These are phyloP conservation scores for Dinocampus coccinellae DNA, from an alignment of 2,888 invertebrate species.

Conservation along the genomic window DNA sequence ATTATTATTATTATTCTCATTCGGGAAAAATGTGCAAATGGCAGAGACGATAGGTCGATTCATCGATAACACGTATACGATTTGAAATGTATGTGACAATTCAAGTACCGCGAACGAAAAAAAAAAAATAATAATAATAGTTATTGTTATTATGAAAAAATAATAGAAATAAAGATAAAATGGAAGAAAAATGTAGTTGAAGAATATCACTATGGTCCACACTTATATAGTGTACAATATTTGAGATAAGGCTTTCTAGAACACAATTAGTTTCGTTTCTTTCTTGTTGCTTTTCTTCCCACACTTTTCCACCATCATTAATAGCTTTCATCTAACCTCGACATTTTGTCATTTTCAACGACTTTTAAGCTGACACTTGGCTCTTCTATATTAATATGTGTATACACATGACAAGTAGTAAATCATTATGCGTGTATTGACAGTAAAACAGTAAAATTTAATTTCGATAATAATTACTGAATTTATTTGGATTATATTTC, in stretches of 20 bases:
- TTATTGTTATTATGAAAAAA: slow-evolving; percentile 8
- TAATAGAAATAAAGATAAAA: slow-evolving; percentile 6
- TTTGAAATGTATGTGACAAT: slow-evolving; percentile 4
- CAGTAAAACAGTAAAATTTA: background rate
- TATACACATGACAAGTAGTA: slow-evolving; percentile 42
- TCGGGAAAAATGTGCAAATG: slow-evolving; percentile 21
- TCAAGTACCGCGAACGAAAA: background rate
- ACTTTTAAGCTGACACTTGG: slow-evolving; percentile 1
- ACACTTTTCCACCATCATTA: slow-evolving; percentile 39
- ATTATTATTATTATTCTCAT: slow-evolving; percentile 31
- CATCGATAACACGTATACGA: background rate
- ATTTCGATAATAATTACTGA: too few species aligned
- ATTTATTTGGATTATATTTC: too few species aligned
- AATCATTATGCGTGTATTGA: slow-evolving; percentile 38
- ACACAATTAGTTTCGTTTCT: slow-evolving; percentile 63
- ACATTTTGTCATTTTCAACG: slow-evolving; percentile 2
- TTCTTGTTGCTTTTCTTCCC: slow-evolving; percentile 39
- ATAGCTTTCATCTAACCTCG: slow-evolving; percentile 18
- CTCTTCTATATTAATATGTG: background rate
- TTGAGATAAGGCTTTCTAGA: slow-evolving; percentile 35
- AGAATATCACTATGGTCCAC: background rate
- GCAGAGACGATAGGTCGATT: slow-evolving; percentile 9
- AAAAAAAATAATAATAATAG: too few species aligned
- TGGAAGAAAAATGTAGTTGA: slow-evolving; percentile 6
- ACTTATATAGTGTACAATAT: slow-evolving; percentile 11